phyloP scores from a whole-genome alignment of 2,113 vertebrate genomes.

The Pipa parva region DNA sequence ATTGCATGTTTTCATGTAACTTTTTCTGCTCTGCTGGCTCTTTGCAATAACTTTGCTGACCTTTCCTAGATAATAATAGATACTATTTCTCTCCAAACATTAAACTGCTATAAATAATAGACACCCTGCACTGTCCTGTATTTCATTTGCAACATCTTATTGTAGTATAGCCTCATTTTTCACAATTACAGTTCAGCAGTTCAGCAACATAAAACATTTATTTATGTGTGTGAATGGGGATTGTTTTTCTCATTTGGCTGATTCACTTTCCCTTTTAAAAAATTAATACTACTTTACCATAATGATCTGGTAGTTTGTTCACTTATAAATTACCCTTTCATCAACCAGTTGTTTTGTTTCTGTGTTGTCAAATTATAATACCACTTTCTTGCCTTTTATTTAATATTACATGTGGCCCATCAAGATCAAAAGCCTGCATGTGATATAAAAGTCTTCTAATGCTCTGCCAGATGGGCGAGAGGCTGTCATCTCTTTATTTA shows the following conservation, averaged over 20 bases:
- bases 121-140: not conserved
- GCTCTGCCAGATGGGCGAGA: slow-evolving; percentile 22
- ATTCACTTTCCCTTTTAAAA: slow-evolving; percentile 33
- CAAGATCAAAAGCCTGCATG: slow-evolving; percentile 29
- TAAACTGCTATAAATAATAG: slow-evolving; percentile 1
- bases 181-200: slow-evolving; percentile 33
- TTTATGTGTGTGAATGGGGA: slow-evolving; percentile 7
- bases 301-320: slow-evolving; percentile 33
- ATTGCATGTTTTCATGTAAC: not conserved
- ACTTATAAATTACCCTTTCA: slow-evolving; percentile 37
- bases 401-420: slow-evolving; percentile 6
- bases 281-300: slow-evolving; percentile 14
- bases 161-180: slow-evolving; percentile 9
- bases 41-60: not conserved
- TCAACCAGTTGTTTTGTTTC: slow-evolving; percentile 32
- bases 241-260: slow-evolving; percentile 17
- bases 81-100: slow-evolving; percentile 5
- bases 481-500: slow-evolving; percentile 27
- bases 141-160: slow-evolving; percentile 18
- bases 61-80: not conserved
- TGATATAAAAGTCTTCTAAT: slow-evolving; percentile 30
- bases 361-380: slow-evolving; percentile 28
- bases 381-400: slow-evolving; percentile 24
- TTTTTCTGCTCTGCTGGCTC: not conserved
- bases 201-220: slow-evolving; percentile 36